Conservation (phyloP, 92 coral and sea anemone species). For the Nematostella vectensis region DNA sequence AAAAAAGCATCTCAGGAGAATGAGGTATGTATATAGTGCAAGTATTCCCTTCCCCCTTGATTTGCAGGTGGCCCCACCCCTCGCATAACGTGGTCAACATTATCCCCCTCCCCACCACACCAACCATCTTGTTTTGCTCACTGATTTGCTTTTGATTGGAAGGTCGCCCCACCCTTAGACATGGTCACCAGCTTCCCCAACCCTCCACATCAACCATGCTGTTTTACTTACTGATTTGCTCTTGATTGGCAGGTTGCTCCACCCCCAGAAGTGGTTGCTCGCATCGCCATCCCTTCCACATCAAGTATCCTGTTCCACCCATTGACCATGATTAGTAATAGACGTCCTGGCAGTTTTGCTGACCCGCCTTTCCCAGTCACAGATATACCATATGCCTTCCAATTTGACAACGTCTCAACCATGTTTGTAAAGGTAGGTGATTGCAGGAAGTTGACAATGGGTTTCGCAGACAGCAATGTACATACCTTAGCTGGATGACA, state of each 20-base stretch:
- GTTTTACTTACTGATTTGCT: no score
- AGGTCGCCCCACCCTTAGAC: no score
- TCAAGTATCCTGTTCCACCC: conserved; percentile 89
- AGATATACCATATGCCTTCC: conserved; percentile 81
- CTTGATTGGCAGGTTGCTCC: conserved; percentile 48
- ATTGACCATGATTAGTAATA: conserved; percentile 69
- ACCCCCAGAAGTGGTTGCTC: conserved; percentile 61
- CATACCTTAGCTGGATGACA: no score
- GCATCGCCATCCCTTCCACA: conserved; percentile 86
- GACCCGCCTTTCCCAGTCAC: conserved; percentile 50
- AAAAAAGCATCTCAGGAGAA: conserved; percentile 85
- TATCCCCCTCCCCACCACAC: no score
- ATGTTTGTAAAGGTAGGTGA: conserved; percentile 74
- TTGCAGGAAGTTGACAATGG: no score
- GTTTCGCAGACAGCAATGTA: no score
- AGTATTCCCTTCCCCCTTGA: neutral
- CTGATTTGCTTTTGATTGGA: no score
- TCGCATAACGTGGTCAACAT: no score
- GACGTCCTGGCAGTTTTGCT: conserved; percentile 50
- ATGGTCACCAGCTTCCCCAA: no score
- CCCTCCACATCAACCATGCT: no score
- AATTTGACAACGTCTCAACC: conserved; percentile 75
- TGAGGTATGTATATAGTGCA: conserved; percentile 38
- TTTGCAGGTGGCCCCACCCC: conserved; percentile 66
- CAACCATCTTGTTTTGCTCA: no score